Percentiles rank a stretch among this genome's conserved stretches.
phyloP scores from a whole-genome alignment of 2,888 invertebrate genomes.

The Aelia acuminata region DNA sequence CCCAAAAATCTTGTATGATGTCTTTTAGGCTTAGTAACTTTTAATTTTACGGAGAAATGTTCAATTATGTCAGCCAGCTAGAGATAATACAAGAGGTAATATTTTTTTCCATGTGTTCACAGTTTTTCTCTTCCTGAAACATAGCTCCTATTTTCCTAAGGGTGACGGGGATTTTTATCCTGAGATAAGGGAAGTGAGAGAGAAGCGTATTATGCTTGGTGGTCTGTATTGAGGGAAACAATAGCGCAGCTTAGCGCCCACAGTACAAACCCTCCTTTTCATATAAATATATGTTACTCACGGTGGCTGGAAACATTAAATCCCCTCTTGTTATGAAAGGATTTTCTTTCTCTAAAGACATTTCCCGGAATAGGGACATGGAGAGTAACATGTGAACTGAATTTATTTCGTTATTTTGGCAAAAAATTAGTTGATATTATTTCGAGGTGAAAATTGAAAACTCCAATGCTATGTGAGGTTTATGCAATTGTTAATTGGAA shows the following conservation, averaged over 20 bases:
- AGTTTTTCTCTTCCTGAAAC: background rate
- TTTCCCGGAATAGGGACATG: background rate
- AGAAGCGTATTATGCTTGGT: slow-evolving; percentile 32
- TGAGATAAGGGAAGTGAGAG: background rate
- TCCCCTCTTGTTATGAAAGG: slow-evolving; percentile 31
- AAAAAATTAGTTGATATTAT: background rate
- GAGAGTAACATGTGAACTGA: background rate
- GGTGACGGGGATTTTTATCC: slow-evolving; percentile 9
- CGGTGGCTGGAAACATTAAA: slow-evolving; percentile 14
- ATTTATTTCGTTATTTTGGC: background rate
- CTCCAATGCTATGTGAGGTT: too few species aligned
- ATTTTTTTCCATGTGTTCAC: too few species aligned
- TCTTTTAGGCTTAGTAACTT: too few species aligned
- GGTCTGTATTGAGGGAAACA: slow-evolving; percentile 29
- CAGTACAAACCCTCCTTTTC: slow-evolving; percentile 33
- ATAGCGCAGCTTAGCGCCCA: background rate
- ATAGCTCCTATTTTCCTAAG: slow-evolving; percentile 8
- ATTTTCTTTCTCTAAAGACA: slow-evolving; percentile 32
- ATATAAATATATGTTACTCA: slow-evolving; percentile 33
- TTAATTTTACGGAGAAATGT: too few species aligned
- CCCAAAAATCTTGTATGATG: too few species aligned
- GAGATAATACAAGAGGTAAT: too few species aligned
- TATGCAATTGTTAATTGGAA: too few species aligned
- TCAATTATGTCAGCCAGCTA: too few species aligned
- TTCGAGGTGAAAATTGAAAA: too few species aligned